These are phyloP conservation scores for Pandion haliaetus DNA, from an alignment of 2,113 vertebrate species.

Conservation along the genomic window DNA sequence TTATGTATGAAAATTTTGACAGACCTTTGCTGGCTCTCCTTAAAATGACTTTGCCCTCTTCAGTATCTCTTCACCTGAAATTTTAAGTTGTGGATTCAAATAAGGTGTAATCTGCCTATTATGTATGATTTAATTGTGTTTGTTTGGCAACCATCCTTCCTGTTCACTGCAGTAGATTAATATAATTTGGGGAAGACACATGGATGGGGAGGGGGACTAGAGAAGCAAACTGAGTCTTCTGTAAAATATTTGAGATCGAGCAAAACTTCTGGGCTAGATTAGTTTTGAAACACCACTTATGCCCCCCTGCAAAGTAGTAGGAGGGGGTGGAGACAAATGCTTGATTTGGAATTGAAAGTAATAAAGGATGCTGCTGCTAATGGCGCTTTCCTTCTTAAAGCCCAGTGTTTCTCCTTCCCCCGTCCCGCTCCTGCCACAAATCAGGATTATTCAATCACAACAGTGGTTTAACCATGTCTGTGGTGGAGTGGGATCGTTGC, in stretches of 20 bases:
- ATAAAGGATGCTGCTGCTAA: neutral
- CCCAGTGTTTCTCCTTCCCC: neutral
- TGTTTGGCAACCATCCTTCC: neutral
- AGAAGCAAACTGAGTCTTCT: neutral
- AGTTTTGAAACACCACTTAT: neutral
- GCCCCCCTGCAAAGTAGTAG: neutral
- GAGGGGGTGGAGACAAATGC: neutral
- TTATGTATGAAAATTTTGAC: neutral
- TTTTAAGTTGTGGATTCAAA: neutral
- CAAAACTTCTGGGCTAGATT: neutral
- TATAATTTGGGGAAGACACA: neutral
- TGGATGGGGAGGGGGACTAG: neutral
- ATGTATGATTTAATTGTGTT: neutral
- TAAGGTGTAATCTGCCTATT: neutral
- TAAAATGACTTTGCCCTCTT: neutral
- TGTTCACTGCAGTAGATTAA: neutral
- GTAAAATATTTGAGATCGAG: conserved; percentile 7
- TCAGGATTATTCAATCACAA: neutral
- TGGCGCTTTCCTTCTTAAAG: neutral
- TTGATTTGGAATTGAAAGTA: neutral
- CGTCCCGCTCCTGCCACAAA: neutral
- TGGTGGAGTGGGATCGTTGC: neutral
- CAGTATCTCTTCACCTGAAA: neutral
- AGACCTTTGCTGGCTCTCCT: neutral
- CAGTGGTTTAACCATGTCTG: neutral